These are phyloP conservation scores for Anticlea derivata DNA, from an alignment of 2,888 invertebrate genomes.

Conservation along the genomic window DNA sequence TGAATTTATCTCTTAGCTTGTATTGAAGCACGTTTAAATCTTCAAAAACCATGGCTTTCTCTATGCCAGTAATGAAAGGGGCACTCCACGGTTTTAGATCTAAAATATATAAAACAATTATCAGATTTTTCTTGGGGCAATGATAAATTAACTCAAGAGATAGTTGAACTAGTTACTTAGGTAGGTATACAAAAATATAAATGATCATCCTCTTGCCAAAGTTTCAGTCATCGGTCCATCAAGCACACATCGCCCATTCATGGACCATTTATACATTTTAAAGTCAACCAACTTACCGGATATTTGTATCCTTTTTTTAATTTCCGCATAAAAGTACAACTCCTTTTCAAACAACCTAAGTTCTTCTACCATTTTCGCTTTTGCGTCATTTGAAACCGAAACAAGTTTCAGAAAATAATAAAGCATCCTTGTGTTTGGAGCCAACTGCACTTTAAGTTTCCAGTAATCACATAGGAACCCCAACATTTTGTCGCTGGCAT, in stretches of 20 bases:
- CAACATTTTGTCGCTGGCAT: constrained; percentile 71
- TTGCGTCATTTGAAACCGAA: constrained; percentile 61
- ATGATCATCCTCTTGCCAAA: too few species aligned
- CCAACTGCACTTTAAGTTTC: constrained; percentile 57
- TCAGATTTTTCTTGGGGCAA: too few species aligned
- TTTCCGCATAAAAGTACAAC: constrained; percentile 56
- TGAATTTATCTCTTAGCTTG: constrained; percentile 57
- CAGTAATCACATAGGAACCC: constrained; percentile 74
- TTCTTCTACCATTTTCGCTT: constrained; percentile 68
- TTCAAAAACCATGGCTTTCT: constrained; percentile 70
- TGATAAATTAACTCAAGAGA: too few species aligned
- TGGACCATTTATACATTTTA: too few species aligned
- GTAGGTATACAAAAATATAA: too few species aligned
- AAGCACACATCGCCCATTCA: too few species aligned
- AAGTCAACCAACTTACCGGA: constrained; percentile 49
- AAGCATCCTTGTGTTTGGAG: constrained; percentile 40
- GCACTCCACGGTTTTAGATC: constrained; percentile 66
- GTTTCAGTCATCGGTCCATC: too few species aligned
- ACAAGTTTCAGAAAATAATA: constrained; percentile 69
- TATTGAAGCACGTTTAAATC: constrained; percentile 64
- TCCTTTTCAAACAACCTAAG: constrained; percentile 66
- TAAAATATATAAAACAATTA: constrained; percentile 39
- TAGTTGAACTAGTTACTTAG: too few species aligned
- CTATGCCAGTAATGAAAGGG: constrained; percentile 49
- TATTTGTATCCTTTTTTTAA: constrained; percentile 55